Evolutionary conservation across 2,888 invertebrate species (phyloP).

Genomic region (Boloria euphrosyne): DNA sequence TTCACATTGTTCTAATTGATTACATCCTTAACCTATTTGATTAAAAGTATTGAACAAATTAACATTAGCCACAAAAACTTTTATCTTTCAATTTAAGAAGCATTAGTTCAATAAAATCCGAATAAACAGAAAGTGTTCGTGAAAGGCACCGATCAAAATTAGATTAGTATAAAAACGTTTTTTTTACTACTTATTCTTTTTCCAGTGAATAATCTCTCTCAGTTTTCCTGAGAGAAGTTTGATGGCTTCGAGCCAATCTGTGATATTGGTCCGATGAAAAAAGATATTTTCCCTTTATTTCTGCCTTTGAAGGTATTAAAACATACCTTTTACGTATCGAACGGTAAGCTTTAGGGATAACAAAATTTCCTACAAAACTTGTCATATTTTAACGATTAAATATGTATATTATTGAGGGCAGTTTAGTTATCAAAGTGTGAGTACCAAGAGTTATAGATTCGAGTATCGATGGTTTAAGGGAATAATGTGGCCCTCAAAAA

Average conservation of each 20-base stretch:
- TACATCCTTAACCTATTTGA: no score
- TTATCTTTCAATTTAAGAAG: neutral
- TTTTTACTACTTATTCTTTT: conserved; percentile 3
- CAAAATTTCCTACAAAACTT: no score
- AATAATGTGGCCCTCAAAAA: no score
- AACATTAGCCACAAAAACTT: no score
- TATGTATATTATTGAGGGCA: no score
- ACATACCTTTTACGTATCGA: neutral
- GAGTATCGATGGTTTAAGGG: no score
- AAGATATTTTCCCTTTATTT: conserved; percentile 10
- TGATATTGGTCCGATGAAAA: neutral
- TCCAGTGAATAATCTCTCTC: conserved; percentile 15
- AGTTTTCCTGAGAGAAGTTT: neutral
- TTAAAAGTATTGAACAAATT: no score
- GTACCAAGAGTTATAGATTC: no score
- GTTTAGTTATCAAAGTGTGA: no score
- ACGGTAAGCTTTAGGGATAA: no score
- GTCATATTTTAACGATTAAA: no score
- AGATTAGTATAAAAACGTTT: conserved; percentile 4
- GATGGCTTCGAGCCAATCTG: conserved; percentile 6
- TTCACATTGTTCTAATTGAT: no score
- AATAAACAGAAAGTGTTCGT: conserved; percentile 2
- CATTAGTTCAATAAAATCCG: neutral
- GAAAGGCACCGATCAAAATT: conserved; percentile 1
- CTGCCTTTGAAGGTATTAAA: neutral